These are phyloP conservation scores for Hipparchia semele DNA, from an alignment of 2,888 invertebrate species.

Conservation along the genomic window DNA sequence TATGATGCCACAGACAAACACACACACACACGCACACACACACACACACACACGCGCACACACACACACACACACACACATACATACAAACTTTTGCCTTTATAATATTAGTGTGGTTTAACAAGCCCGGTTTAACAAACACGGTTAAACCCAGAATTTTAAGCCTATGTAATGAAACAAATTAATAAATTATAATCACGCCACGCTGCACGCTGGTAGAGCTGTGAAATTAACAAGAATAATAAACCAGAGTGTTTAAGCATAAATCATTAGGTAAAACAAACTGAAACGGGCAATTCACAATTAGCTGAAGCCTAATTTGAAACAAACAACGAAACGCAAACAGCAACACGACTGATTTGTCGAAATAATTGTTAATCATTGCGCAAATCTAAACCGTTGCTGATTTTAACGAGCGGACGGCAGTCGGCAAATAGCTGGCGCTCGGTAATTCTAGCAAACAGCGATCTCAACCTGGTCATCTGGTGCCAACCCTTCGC, in stretches of 20 bases:
- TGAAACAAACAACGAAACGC: slow-evolving; percentile 24
- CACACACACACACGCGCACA: no score
- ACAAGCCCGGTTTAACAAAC: no score
- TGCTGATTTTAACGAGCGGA: slow-evolving; percentile 57
- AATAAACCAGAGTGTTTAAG: neutral
- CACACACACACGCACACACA: no score
- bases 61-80: no score
- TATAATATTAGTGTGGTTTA: no score
- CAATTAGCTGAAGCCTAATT: slow-evolving; percentile 16
- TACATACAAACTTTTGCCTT: no score
- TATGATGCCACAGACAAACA: no score
- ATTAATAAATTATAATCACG: no score
- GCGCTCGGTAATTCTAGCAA: slow-evolving; percentile 56
- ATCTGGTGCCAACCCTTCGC: slow-evolving; percentile 72
- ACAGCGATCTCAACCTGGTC: slow-evolving; percentile 58
- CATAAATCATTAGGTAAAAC: slow-evolving; percentile 3
- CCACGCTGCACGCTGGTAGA: no score
- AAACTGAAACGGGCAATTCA: neutral
- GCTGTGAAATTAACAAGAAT: neutral
- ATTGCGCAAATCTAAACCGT: slow-evolving; percentile 43
- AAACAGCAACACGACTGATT: slow-evolving; percentile 3
- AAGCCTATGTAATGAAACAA: no score
- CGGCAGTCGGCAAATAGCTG: slow-evolving; percentile 63
- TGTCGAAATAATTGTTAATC: slow-evolving; percentile 18
- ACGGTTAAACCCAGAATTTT: no score